A percentile compares a stretch with the other conserved stretches of the same genome.
Conservation (phyloP, 2,113 vertebrate species). For the Mirounga angustirostris region DNA sequence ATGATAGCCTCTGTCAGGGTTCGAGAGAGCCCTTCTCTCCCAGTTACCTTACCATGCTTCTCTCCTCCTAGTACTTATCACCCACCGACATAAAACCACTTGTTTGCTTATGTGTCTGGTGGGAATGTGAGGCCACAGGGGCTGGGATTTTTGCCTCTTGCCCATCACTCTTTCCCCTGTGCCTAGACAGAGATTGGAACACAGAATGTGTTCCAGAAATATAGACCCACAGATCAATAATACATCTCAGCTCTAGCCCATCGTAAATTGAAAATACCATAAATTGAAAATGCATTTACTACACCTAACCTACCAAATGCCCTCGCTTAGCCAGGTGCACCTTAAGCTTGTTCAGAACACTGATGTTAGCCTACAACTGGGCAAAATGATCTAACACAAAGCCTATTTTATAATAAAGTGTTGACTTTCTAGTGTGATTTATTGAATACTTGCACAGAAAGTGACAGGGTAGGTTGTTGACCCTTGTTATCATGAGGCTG, state of each 20-base stretch:
- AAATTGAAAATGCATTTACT: neutral
- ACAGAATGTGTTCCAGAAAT: neutral
- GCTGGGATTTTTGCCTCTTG: no score
- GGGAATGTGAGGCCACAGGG: rapidly evolving
- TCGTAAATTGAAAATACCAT: neutral
- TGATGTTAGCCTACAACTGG: neutral
- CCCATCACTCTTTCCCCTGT: neutral
- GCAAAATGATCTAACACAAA: neutral
- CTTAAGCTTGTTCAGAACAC: neutral
- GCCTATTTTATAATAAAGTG: neutral
- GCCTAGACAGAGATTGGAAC: no score
- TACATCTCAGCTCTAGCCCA: neutral
- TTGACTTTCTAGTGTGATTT: neutral
- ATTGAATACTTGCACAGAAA: neutral
- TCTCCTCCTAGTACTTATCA: rapidly evolving
- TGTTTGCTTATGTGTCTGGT: rapidly evolving
- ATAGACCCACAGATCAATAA: rapidly evolving
- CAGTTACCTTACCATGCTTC: rapidly evolving
- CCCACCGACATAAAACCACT: rapidly evolving
- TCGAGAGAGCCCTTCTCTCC: neutral
- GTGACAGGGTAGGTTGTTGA: neutral
- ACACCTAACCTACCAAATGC: neutral
- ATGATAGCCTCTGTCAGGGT: rapidly evolving
- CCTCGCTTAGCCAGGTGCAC: neutral
- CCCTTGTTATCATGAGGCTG: neutral